Base-by-base conservation (phyloP, 64 coral and sea anemone species). In the Porites lutea region DNA sequence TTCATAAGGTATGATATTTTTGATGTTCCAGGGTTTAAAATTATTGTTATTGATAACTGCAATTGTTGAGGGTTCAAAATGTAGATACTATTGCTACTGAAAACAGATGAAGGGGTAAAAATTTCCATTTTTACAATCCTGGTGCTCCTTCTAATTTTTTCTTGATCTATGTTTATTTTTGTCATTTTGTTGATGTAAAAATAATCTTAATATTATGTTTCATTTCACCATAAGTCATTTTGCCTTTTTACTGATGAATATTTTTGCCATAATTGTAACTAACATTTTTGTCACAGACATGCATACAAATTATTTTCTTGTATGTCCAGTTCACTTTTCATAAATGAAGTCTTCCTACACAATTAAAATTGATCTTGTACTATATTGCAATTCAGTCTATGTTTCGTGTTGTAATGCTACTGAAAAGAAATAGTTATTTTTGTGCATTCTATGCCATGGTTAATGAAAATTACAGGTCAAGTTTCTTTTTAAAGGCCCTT, bases 31-130 rank as follows among this genome's bases (percentile, higher is more conserved):
- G 44, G 59, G 43, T 83, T 50, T 46, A 57, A 9, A 9, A 57
- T 21, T 50, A 19, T 68, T 65, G 58, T 50, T 84, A 22, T 68
- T 84, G 81, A 84, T 63, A 50, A 69, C 59, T 84, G 57, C 61
- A 48, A 16, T 9, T 65, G 20, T 14, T 19, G 62, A 49, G 18
- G 9, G 43, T 76, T 45, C 6, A 47, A 50, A 6, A 4, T 51
- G 48, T 46, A 46, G 15, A 16, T 48, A 50, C 5, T n/a, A 8
- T 52, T 84, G 44, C 27, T 5, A 65, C 27, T 80, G 78, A 61
- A 80, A 16, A 13, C 78, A 60, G 78, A 60, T 60, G 78, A 27
- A 61, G 43, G 22, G 20, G 59, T 22, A 44, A 12, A 60, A 59
- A 19, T 19, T 59, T 59, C 21, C 59, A 15, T 6, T 80, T n/a